Evolutionary conservation across 1,140 invertebrate genomes (phyloP), one percentile per base, ranked within the genome.

Genomic region (Battus philenor): DNA sequence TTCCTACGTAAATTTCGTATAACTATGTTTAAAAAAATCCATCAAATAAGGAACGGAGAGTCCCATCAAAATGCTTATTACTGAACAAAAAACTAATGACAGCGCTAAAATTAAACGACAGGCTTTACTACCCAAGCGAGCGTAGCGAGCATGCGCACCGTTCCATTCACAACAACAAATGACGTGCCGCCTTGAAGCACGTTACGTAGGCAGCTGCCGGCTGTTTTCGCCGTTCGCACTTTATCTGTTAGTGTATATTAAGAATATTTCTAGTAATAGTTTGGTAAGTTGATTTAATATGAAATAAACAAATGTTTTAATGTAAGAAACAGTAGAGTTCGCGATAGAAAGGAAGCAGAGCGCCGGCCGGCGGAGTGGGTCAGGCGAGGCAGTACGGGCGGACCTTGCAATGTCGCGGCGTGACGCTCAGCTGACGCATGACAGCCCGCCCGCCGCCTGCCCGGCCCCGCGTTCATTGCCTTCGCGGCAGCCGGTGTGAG

Each of bases 351-450:
- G n/a, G 44, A 45, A 46, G 62, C 49, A 54, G 52, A 56, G 56
- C 61, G 63, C 27, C 27, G 27, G 27, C 27, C 27, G 47, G 76
- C 76, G 68, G 66, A 73, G 65, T 73, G 74, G 74, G 76, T 74
- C 73, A 75, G 68, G 72, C 78, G 70, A 73, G 59, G 68, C 74
- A 67, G 62, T 72, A 72, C 76, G 64, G 67, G 75, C 82, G 84
- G 81, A 86, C 82, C 83, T 86, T 87, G 82, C 83, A 86, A 86
- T 86, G 84, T 86, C 82, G 78, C 79, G 74, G 79, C 74, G 74
- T 78, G 76, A 82, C 82, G 79, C 86, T 78, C 77, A 86, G 79
- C 78, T 84, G 78, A 82, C 70, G 68, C 60, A 69, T 69, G 66
- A 69, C 66, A 65, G 64, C 54, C 57, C 53, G 58, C 65, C 60